Conservation (phyloP, 2,888 invertebrate genomes). For the Glaucopsyche alexis region DNA sequence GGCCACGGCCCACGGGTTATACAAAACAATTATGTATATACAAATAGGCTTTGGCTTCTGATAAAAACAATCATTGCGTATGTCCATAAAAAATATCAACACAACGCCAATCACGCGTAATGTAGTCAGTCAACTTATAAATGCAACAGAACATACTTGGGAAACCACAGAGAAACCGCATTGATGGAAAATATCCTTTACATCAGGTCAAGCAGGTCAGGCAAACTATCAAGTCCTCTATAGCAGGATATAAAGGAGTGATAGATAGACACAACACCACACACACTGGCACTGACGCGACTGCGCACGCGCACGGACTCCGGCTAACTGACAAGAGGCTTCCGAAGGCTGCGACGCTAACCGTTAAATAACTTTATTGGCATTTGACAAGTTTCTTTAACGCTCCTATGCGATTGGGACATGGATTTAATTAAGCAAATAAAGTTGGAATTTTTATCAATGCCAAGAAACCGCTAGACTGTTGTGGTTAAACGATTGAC, state of each 20-base stretch:
- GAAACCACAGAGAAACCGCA: conserved; percentile 52
- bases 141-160: conserved; percentile 33
- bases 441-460: conserved; percentile 8
- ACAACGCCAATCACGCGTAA: conserved; percentile 15
- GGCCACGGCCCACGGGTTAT: no score
- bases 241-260: conserved; percentile 67
- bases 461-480: background rate
- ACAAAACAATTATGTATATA: background rate
- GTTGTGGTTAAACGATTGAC: background rate
- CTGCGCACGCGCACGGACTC: conserved; percentile 63
- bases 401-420: background rate
- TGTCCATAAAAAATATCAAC: conserved; percentile 17
- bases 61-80: conserved; percentile 10
- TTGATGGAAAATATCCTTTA: conserved; percentile 31
- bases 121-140: background rate
- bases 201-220: background rate
- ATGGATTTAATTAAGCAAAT: conserved; percentile 2
- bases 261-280: conserved; percentile 52
- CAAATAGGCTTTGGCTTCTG: background rate
- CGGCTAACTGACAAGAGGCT: conserved; percentile 54
- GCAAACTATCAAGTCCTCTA: conserved; percentile 61
- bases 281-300: conserved; percentile 48
- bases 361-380: conserved; percentile 13
- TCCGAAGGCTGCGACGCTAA: conserved; percentile 34
- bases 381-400: conserved; percentile 23